A percentile compares a stretch with the other conserved stretches of the same genome.
Conservation (phyloP, 1,140 invertebrate genomes). For the Trachelipus rathkii region DNA sequence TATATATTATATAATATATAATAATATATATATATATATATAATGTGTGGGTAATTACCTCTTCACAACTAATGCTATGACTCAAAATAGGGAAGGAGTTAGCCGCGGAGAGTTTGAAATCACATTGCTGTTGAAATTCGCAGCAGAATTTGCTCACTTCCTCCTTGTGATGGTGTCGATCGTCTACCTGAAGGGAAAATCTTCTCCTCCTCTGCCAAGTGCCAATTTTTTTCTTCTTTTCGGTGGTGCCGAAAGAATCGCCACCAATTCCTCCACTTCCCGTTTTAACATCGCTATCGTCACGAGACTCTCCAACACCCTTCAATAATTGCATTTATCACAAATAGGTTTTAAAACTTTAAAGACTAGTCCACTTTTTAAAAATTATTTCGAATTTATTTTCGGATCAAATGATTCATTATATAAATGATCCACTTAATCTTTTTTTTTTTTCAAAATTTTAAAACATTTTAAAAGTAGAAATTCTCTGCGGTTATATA, state of each 20-base stretch:
- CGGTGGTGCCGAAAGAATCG: not conserved
- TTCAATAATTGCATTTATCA: not conserved
- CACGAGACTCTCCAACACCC: not conserved
- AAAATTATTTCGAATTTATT: too few relatives aligned
- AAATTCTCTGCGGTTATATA: too few relatives aligned
- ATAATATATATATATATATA: not conserved
- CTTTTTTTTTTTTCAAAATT: too few relatives aligned
- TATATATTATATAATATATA: slow-evolving; percentile 4
- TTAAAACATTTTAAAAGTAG: too few relatives aligned
- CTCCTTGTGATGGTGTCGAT: not conserved
- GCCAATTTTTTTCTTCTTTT: slow-evolving; percentile 1
- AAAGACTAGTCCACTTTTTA: too few relatives aligned
- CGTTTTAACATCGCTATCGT: not conserved
- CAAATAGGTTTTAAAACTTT: too few relatives aligned
- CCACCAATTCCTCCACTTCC: too few relatives aligned
- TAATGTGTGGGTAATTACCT: not conserved
- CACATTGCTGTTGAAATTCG: too few relatives aligned
- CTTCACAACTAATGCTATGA: not conserved
- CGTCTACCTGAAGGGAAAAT: not conserved
- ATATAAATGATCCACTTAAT: too few relatives aligned
- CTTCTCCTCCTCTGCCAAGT: slow-evolving; percentile 7
- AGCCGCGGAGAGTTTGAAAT: not conserved
- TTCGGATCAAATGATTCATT: too few relatives aligned
- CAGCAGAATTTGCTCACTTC: too few relatives aligned
- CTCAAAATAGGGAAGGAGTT: not conserved